phyloP scores from a whole-genome alignment of 2,888 invertebrate species.

The Silvanus unidentatus region DNA sequence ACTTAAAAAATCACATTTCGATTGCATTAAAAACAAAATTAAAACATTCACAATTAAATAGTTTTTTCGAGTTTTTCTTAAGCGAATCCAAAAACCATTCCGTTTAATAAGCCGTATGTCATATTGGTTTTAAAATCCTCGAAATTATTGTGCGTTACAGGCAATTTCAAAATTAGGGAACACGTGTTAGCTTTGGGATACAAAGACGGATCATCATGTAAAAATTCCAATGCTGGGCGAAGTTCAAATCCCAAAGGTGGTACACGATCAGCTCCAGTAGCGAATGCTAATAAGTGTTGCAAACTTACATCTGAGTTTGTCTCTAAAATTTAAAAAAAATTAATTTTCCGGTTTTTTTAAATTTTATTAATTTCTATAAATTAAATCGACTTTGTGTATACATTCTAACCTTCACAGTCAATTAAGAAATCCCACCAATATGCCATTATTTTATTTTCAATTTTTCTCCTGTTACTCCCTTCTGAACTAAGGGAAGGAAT shows the following conservation, averaged over 20 bases:
- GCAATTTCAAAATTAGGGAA: neutral
- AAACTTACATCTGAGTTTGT: neutral
- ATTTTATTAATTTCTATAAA: too few species aligned
- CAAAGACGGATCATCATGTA: neutral
- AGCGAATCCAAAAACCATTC: neutral
- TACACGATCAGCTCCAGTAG: neutral
- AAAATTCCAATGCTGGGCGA: neutral
- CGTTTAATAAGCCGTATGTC: neutral
- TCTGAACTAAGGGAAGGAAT: too few species aligned
- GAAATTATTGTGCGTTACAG: neutral
- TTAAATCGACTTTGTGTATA: too few species aligned
- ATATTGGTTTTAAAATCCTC: neutral
- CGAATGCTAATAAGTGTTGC: neutral
- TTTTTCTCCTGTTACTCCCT: too few species aligned
- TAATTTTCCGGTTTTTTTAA: too few species aligned
- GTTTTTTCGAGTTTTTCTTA: neutral
- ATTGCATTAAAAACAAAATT: neutral
- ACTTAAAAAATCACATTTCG: neutral
- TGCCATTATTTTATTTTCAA: too few species aligned
- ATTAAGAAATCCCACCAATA: too few species aligned
- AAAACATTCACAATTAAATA: neutral
- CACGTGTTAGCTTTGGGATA: conserved; percentile 1
- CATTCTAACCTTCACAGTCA: too few species aligned
- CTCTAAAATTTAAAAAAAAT: neutral
- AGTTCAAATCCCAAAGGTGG: neutral